Evolutionary conservation across 53 echinoderm and acorn worm genomes (phyloP), one percentile per base, ranked within the genome.

Genomic region (Crossaster papposus): DNA sequence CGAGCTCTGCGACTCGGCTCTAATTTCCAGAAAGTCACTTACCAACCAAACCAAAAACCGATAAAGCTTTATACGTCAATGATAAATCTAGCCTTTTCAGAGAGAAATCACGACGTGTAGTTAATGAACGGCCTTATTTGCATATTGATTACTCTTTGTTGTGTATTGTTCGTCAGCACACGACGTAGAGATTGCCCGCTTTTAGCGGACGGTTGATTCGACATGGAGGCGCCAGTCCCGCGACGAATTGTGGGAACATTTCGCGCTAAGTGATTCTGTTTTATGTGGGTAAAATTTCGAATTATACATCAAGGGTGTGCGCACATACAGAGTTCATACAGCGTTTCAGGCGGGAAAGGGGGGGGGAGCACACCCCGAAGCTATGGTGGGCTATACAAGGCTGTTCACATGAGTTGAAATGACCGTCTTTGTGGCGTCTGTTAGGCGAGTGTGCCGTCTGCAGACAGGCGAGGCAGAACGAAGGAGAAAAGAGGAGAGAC

Each of bases 361-460:
- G 85, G 85, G 72, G 6, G 9, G 18, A 30, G 77, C 64, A 87
- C 77, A 75, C 76, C 87, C 87, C 4, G 51, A 34, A 87, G 87
- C 87, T 77, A 77, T 87, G 36, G 6, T 36, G 54, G 36, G 62
- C 77, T 62, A 75, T 87, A n/a, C n/a, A 55, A 87, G 58, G 87
- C 77, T 63, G 54, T 87, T 63, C 77, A 87, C 87, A 87, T 87
- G 75, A 87, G 87, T 87, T 77, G 55, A 77, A 87, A 76, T 75
- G 73, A 33, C 87, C 7, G 76, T 75, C 87, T 87, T 87, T 87
- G 87, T 87, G 87, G 77, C 87, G 87, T 62, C 76, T 77, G 87
- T 77, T 58, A 31, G 76, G 87, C 75, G 58, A 58, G 87, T 87
- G 87, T 87, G 87, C 62, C 85, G 85, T 68, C 53, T 77, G 76